Evolutionary conservation across 1,140 invertebrate species (phyloP), one percentile per base, ranked within the genome.

Genomic region (Drosophila bocqueti): DNA sequence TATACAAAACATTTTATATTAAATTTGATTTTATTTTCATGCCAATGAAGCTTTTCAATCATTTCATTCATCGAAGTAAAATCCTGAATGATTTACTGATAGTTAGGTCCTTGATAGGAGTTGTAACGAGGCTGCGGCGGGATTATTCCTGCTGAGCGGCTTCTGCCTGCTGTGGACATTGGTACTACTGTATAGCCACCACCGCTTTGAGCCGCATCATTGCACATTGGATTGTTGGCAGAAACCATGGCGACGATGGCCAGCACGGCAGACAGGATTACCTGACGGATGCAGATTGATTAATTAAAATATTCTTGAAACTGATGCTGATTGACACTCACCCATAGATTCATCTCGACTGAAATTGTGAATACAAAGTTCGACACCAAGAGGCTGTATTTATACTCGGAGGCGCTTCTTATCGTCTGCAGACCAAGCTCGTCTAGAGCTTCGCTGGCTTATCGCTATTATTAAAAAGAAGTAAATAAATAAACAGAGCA

Each of bases 221-320:
- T 55, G 15, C 54, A 55, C 18, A 10, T 24, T 0, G 52, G 52
- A 24, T 55, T 55, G 54, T n/a, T 40, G 21, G 54, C 36, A 3
- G 34, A 40, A 40, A 7, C 36, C 54, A 55, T 16, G 5, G 21
- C 21, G 21, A 55, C 1, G 2, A 24, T 4, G 21, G 54, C 34
- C 54, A 55, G 36, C 15, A 55, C 9, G 36, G 54, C 34, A n/a
- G 40, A 57, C 21, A 57, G 54, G 36, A 57, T 24, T 8, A 11
- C 9, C 54, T 57, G 3, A n/a, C 1, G 18, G 34, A 36, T 42
- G 1, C 2, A 1, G 9, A 26, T 16, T 11, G 11, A 57, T 24
- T 16, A 9, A 54, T 4, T 10, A 10, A 16, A 10, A 38, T 55
- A 38, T 24, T 24, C 4, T 24, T 24, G 16, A 16, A 38, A 38